Evolutionary conservation across 2,888 invertebrate genomes (phyloP), one percentile per base, ranked within the genome.

Genomic region (Pheosia tremula): DNA sequence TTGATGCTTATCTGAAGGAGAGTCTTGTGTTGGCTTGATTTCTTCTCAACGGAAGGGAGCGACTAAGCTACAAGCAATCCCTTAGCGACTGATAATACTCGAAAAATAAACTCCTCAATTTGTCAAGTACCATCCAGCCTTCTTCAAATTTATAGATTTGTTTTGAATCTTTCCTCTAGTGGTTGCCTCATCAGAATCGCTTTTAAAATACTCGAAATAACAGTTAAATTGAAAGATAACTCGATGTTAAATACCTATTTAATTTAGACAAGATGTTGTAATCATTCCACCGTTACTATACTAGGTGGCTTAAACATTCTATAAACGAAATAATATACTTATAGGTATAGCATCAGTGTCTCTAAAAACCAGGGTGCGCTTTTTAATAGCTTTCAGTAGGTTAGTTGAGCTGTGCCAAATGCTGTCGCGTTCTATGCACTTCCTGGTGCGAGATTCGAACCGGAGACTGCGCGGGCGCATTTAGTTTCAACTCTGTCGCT

Each of bases 341-440:
- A 10, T 45, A 45, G 11, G 67, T 68, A 66, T 62, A 65, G 65
- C 64, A 63, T 63, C 54, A 60, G 61, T 39, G 56, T 43, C 56
- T 7, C 37, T 56, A 63, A 60, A 63, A 60, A 59, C 65, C 6
- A 67, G 63, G 64, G 62, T 61, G 58, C 62, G 79, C 77, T 78
- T 79, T 77, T 81, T 74, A 72, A 68, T 75, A 65, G 60, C 63
- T 66, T 63, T 68, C 72, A 80, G 68, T 81, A 79, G 85, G 81
- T 82, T 81, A 80, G 74, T 67, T 75, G 74, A 74, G 80, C 81
- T 67, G 82, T 87, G 88, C 88, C 89, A 89, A 89, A 81, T 79
- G 79, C 74, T 80, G 79, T 70, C 71, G 66, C 72, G 68, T 65
- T 71, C 66, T 61, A 68, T 75, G 72, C 76, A 81, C 82, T 89